phyloP scores from a whole-genome alignment of 2,888 invertebrate species.

The Drosophila anomalata region DNA sequence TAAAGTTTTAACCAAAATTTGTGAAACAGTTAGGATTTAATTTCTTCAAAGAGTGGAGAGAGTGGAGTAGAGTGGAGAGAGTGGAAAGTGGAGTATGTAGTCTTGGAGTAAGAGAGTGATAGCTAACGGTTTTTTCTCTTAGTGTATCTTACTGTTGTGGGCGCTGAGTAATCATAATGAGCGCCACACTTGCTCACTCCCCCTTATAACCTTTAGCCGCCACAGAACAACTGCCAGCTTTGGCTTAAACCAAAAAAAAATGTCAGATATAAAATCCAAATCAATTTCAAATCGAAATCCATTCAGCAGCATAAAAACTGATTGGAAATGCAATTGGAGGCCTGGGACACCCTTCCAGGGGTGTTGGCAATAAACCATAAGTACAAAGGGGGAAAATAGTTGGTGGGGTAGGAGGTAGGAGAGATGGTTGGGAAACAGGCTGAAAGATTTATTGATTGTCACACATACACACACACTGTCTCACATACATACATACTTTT shows the following conservation, averaged over 20 bases:
- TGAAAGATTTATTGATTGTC: constrained; percentile 80
- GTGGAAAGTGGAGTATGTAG: too few species aligned
- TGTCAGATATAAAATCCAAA: constrained; percentile 32
- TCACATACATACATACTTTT: background rate
- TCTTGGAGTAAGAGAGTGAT: too few species aligned
- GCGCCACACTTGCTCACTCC: constrained; percentile 62
- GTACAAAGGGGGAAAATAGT: constrained; percentile 58
- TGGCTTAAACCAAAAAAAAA: constrained; percentile 23
- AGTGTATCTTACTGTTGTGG: constrained; percentile 29
- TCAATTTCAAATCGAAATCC: constrained; percentile 28
- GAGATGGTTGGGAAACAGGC: constrained; percentile 37
- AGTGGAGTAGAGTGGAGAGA: too few species aligned
- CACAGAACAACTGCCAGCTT: constrained; percentile 10
- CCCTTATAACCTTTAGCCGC: background rate
- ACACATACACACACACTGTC: constrained; percentile 36
- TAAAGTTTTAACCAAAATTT: background rate
- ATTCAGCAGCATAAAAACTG: constrained; percentile 66
- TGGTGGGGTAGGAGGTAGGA: background rate
- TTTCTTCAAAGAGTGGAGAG: too few species aligned
- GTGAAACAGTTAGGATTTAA: too few species aligned
- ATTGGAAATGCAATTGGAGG: constrained; percentile 79
- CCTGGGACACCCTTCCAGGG: constrained; percentile 64
- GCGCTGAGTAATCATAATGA: constrained; percentile 76
- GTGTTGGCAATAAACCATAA: constrained; percentile 59
- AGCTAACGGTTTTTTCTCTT: background rate